Evolutionary conservation across 2,888 invertebrate genomes (phyloP).

Genomic region (Ctena decussata): DNA sequence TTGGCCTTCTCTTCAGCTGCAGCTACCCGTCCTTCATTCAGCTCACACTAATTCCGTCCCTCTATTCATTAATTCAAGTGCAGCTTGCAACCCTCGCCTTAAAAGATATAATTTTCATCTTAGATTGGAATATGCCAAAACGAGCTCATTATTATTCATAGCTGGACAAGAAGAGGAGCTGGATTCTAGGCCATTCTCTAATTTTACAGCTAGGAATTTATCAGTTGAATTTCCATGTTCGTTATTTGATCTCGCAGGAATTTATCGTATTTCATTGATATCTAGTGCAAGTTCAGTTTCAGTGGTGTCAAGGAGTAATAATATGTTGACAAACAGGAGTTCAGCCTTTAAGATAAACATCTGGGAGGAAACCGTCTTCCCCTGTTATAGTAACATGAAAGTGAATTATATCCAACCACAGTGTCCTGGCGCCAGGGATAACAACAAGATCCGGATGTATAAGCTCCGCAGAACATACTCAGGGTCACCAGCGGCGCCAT

Average conservation of each 20-base stretch:
- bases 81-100: constrained; percentile 74
- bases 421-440: constrained; percentile 73
- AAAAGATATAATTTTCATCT: constrained; percentile 71
- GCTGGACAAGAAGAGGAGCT: constrained; percentile 43
- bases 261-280: constrained; percentile 75
- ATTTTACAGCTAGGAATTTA: constrained; percentile 42
- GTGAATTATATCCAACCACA: constrained; percentile 76
- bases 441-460: constrained; percentile 80
- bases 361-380: constrained; percentile 72
- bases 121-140: constrained; percentile 65
- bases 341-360: constrained; percentile 72
- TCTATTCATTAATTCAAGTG: constrained; percentile 70
- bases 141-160: constrained; percentile 41
- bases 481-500: constrained; percentile 78
- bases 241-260: constrained; percentile 79
- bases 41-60: constrained; percentile 76
- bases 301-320: constrained; percentile 72
- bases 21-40: constrained; percentile 70
- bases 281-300: constrained; percentile 71
- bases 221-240: constrained; percentile 71
- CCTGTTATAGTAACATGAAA: constrained; percentile 71
- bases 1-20: constrained; percentile 76
- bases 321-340: constrained; percentile 78
- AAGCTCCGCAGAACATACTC: constrained; percentile 66
- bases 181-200: constrained; percentile 47